phyloP scores from a whole-genome alignment of 2,888 invertebrate species.

The Drosophila conformis region DNA sequence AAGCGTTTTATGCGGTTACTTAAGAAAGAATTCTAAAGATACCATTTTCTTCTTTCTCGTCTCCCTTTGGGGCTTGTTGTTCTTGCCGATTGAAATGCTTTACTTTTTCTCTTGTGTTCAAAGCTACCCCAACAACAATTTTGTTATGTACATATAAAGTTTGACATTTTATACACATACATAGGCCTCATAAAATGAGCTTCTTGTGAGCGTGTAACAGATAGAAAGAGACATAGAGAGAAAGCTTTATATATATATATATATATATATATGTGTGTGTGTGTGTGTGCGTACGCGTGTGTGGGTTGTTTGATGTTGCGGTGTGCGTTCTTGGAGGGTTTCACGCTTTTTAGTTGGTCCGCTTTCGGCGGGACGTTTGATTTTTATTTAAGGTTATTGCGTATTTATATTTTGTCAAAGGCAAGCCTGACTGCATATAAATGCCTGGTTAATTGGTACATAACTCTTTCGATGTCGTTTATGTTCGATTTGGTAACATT shows the following conservation, averaged over 20 bases:
- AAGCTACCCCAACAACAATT: conserved; percentile 67
- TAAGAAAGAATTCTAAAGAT: conserved; percentile 65
- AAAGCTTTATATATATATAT: not conserved
- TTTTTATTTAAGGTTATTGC: conserved; percentile 63
- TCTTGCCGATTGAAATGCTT: conserved; percentile 38
- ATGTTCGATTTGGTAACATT: conserved; percentile 2
- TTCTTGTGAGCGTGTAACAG: conserved; percentile 21
- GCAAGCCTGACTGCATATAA: conserved; percentile 20
- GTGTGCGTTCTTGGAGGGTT: conserved; percentile 54
- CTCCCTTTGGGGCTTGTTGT: conserved; percentile 14
- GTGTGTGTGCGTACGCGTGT: conserved; percentile 15
- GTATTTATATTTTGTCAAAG: conserved; percentile 48
- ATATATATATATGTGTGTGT: not conserved
- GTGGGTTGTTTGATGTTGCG: conserved; percentile 52
- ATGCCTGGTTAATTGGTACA: conserved; percentile 19
- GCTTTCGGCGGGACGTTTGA: conserved; percentile 24
- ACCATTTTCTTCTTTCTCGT: conserved; percentile 26
- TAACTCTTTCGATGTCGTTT: not conserved
- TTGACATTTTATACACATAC: conserved; percentile 39
- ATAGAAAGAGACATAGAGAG: conserved; percentile 1
- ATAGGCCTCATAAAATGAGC: conserved; percentile 37
- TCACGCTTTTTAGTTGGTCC: conserved; percentile 39
- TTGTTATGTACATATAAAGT: conserved; percentile 52
- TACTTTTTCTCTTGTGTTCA: conserved; percentile 34
- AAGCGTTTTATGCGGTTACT: conserved; percentile 58